A percentile compares a stretch with the other conserved stretches of the same genome.
phyloP scores from a whole-genome alignment of 2,888 invertebrate genomes.

The Epicampocera succincta region DNA sequence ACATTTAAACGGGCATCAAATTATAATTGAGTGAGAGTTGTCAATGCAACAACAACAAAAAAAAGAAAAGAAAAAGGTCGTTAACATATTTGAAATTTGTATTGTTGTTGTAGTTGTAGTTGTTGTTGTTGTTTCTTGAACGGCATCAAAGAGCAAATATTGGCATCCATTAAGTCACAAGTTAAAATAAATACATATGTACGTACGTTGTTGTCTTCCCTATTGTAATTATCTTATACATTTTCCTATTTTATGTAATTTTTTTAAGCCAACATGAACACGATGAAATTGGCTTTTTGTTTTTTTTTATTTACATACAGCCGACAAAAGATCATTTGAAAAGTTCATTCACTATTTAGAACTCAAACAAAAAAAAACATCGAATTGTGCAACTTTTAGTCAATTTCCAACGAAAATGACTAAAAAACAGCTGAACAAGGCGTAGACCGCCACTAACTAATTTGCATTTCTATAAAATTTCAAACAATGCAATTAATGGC shows the following conservation, averaged over 20 bases:
- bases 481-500: slow-evolving; percentile 51
- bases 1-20: slow-evolving; percentile 20
- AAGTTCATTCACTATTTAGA: slow-evolving; percentile 47
- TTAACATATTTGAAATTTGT: too few relatives aligned
- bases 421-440: slow-evolving; percentile 24
- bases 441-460: slow-evolving; percentile 43
- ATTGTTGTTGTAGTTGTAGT: too few relatives aligned
- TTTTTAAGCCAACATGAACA: slow-evolving; percentile 3
- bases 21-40: slow-evolving; percentile 35
- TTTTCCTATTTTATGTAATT: too few relatives aligned
- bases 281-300: slow-evolving; percentile 4
- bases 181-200: slow-evolving; percentile 29
- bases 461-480: slow-evolving; percentile 48
- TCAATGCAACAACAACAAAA: slow-evolving; percentile 19
- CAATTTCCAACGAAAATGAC: slow-evolving; percentile 10
- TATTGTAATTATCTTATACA: slow-evolving; percentile 33
- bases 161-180: slow-evolving; percentile 56
- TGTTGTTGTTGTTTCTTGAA: slow-evolving; percentile 7
- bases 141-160: slow-evolving; percentile 48
- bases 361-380: slow-evolving; percentile 10
- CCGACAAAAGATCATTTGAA: slow-evolving; percentile 46
- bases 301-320: background rate
- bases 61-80: slow-evolving; percentile 58
- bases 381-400: slow-evolving; percentile 31
- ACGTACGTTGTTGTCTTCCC: background rate